Evolutionary conservation across 2,888 invertebrate genomes (phyloP).

Genomic region (Chalcosyrphus nemorum): DNA sequence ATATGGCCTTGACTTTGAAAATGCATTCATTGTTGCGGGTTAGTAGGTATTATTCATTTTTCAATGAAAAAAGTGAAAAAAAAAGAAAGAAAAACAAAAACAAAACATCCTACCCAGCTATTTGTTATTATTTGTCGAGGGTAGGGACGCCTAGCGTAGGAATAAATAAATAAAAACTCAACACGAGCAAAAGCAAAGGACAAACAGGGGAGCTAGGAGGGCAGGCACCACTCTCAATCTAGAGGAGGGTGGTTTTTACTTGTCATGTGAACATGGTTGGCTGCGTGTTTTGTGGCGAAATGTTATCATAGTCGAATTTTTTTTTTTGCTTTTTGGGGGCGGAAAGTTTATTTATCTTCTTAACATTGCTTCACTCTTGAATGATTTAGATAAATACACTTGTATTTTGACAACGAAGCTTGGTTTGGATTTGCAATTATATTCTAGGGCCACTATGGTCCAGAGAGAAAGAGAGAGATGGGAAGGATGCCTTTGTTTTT

Average conservation of each 20-base stretch:
- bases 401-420: neutral
- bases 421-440: conserved; percentile 13
- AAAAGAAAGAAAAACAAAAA: neutral
- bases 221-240: conserved; percentile 6
- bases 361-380: neutral
- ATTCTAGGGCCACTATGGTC: neutral
- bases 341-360: conserved; percentile 19
- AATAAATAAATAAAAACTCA: conserved; percentile 40
- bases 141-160: neutral
- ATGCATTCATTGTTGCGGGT: conserved; percentile 32
- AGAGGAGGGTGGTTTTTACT: conserved; percentile 38
- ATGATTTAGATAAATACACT: conserved; percentile 19
- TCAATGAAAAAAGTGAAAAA: conserved; percentile 3
- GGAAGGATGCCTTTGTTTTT: no score
- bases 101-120: no score
- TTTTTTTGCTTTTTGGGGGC: neutral
- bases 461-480: neutral
- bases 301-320: neutral
- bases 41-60: conserved; percentile 50
- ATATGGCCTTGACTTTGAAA: conserved; percentile 68
- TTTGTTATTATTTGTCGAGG: conserved; percentile 20
- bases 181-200: conserved; percentile 13
- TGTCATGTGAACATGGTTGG: conserved; percentile 41
- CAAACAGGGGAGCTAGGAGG: neutral
- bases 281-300: neutral